Base-by-base conservation (phyloP, 2,113 vertebrate genomes). In the Phalacrocorax brasilianus region DNA sequence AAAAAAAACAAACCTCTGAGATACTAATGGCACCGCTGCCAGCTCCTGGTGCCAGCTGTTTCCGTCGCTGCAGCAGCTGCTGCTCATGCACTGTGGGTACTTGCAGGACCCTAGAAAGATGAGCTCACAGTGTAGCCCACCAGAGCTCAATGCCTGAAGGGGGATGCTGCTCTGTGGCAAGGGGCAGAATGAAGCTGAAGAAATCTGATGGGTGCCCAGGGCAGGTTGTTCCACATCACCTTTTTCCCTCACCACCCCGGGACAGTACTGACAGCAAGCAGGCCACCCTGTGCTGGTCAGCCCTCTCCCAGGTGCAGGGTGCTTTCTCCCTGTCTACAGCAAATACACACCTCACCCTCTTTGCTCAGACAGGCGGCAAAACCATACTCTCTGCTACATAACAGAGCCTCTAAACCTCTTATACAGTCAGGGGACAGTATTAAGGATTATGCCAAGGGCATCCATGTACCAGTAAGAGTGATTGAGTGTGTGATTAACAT, bases 1-100 rank as follows among this genome's bases (percentile, higher is more conserved):
- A 4, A 4, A 65, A 77, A 38, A 38, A 38, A 38, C 38, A 66
- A 2, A 1, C 7, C 9, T 79, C 28, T 35, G 44, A 71, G 33
- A 40, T 33, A 26, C 14, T 44, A n/a, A 12, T 16, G 63, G 14
- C 0, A 1, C 18, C 8, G 8, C 30, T 62, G 9, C 11, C 40
- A 33, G 72, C 22, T 88, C 9, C 35, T 24, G 22, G 11, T 67
- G 30, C 44, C 40, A 47, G 11, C 5, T 1, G 0, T 22, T 81
- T 67, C 49, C 66, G 5, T 45, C 33, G 17, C 66, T n/a, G 9
- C 26, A 33, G 77, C 0, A 0, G 20, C 56, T 49, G 32, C n/a
- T 53, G 26, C 28, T 86, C 0, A 0, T 40, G 59, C 66, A 38
- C 22, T 2, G 0, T 17, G 55, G 32, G 19, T 81, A 28, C 40